Evolutionary conservation across 2,888 invertebrate species (phyloP), one percentile per base, ranked within the genome.

Genomic region (Macrophya annulata): DNA sequence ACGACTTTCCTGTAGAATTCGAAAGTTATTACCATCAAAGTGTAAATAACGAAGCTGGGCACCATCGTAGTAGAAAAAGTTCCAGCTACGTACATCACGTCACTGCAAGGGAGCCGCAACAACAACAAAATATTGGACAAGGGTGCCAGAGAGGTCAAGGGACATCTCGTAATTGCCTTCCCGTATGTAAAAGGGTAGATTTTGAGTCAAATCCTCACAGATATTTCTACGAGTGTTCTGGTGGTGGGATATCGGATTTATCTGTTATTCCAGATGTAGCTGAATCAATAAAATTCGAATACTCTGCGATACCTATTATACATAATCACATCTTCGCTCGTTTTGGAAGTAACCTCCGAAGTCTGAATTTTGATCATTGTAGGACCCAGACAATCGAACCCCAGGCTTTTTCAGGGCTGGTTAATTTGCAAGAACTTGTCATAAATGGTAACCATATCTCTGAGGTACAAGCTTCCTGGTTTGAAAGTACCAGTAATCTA

Each of bases 301-400:
- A 87, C 0, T 90, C 92, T n/a, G 86, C 87, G 6, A 86, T 91
- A 10, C 85, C 86, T 5, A 88, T 83, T 0, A 86, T 91, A 17
- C 88, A 87, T 0, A 81, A 85, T 17, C 86, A 88, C 25, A 77
- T 87, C 1, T 91, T 91, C n/a, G 76, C 82, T 0, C 90, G 89
- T 51, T 91, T 91, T 71, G 86, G 89, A 12, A 88, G 88, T 51
- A 88, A 88, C 79, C 68, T 91, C 8, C 88, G 86, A 31, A 86
- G 85, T 43, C 87, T 91, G 0, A 91, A 90, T 21, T 72, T 91
- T 6, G 88, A 85, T 8, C 89, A 90, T 43, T 92, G 91, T 40
- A 87, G 87, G 0, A 89, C 91, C 10, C 87, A 88, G 62, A 88
- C 31, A 6, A 90, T 91, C 21, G 88, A 89, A 0, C n/a, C 86